These are phyloP conservation scores for Prostheceraeus crozeri DNA, from an alignment of 2,888 invertebrate genomes.

Conservation along the genomic window DNA sequence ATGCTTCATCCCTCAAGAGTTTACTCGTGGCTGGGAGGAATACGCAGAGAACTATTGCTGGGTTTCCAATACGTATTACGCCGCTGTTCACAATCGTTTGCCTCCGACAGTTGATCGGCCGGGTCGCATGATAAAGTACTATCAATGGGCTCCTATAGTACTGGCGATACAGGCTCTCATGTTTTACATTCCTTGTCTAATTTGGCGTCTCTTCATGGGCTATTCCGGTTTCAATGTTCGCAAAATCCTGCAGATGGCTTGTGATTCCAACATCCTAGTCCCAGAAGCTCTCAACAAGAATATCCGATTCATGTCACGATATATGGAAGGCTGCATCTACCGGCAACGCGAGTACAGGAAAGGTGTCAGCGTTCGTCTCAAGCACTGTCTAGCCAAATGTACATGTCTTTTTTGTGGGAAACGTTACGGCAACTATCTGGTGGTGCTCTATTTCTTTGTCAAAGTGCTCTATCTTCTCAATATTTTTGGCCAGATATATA, in stretches of 20 bases:
- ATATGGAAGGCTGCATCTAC: constrained; percentile 38
- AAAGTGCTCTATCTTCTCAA: constrained; percentile 57
- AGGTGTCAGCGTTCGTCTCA: constrained; percentile 25
- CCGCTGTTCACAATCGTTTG: constrained; percentile 50
- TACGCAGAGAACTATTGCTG: constrained; percentile 61
- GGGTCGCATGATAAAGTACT: constrained; percentile 44
- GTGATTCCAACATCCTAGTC: constrained; percentile 41
- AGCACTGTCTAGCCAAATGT: constrained; percentile 34
- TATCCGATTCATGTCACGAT: constrained; percentile 37
- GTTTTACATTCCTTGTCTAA: constrained; percentile 59
- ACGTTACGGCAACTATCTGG: constrained; percentile 56
- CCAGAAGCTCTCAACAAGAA: constrained; percentile 33
- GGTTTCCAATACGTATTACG: constrained; percentile 60
- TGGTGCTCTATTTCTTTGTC: constrained; percentile 56
- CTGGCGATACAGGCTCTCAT: constrained; percentile 58
- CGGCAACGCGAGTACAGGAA: constrained; percentile 32
- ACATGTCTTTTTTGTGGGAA: constrained; percentile 21
- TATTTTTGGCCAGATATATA: constrained; percentile 57
- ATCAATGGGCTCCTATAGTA: constrained; percentile 57
- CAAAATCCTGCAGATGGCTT: constrained; percentile 49
- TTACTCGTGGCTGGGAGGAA: constrained; percentile 59
- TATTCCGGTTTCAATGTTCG: constrained; percentile 59
- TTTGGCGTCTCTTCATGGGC: constrained; percentile 58
- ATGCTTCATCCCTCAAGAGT: constrained; percentile 59
- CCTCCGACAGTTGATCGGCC: constrained; percentile 46